Evolutionary conservation across 2,888 invertebrate genomes (phyloP).

Genomic region (Ochropleura plecta): DNA sequence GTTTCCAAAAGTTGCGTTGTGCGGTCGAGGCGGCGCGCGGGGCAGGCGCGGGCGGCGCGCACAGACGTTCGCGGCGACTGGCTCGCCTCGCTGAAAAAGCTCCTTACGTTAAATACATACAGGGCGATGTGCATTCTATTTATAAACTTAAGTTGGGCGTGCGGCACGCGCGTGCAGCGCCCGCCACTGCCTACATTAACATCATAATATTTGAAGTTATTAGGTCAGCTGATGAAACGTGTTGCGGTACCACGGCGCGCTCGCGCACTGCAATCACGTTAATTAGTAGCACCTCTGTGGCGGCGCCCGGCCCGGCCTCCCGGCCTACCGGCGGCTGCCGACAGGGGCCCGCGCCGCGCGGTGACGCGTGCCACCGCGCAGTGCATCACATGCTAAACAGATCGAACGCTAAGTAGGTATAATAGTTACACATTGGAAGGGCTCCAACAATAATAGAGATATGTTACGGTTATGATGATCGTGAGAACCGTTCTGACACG

Average conservation of each 20-base stretch:
- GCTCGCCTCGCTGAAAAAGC: constrained; percentile 84
- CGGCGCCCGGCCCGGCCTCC: constrained; percentile 8
- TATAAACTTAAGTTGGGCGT: constrained; percentile 87
- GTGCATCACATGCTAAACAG: constrained; percentile 68
- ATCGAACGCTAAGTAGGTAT: constrained; percentile 64
- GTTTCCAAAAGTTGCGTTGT: constrained; percentile 76
- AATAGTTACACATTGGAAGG: constrained; percentile 79
- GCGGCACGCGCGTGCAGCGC: constrained; percentile 83
- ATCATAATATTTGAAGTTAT: constrained; percentile 87
- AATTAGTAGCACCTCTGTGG: constrained; percentile 54
- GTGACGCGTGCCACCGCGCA: constrained; percentile 7
- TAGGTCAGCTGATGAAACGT: constrained; percentile 85
- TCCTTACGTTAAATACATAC: constrained; percentile 86
- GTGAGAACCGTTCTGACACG: constrained; percentile 72
- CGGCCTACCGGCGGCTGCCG: background rate
- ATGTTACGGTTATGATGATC: constrained; percentile 76
- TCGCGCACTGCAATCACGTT: constrained; percentile 57
- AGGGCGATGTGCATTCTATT: constrained; percentile 88
- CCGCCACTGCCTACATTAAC: constrained; percentile 78
- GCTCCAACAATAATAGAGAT: constrained; percentile 82
- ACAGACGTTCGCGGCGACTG: constrained; percentile 83
- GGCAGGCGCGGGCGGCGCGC: constrained; percentile 83
- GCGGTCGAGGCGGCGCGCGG: constrained; percentile 70
- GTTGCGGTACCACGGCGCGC: constrained; percentile 70
- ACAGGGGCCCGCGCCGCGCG: constrained; percentile 9